phyloP scores from a whole-genome alignment of 2,797 vertebrate genomes.

The Chrosomus eos region DNA sequence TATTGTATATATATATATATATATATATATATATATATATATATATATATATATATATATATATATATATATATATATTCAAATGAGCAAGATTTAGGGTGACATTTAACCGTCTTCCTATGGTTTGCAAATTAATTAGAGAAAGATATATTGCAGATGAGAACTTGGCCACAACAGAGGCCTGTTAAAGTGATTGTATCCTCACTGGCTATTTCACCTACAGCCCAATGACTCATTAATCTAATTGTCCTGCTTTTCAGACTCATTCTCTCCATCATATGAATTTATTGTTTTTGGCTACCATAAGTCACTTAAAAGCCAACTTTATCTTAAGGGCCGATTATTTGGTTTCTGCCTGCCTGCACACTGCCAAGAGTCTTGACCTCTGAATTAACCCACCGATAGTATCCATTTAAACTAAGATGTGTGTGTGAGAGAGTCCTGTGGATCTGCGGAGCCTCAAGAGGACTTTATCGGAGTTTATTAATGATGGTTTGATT shows the following conservation, averaged over 20 bases:
- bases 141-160: constrained; percentile 1
- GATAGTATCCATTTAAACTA: constrained; percentile 30
- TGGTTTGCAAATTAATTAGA: neutral
- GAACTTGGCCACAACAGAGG: neutral
- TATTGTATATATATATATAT: too few relatives aligned
- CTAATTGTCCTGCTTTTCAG: constrained; percentile 13
- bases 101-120: neutral
- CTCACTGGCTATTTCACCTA: neutral
- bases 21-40: too few relatives aligned
- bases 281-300: constrained; percentile 46
- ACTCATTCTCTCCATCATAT: constrained; percentile 32
- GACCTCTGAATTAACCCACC: constrained; percentile 49
- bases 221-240: constrained; percentile 37
- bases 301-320: constrained; percentile 31
- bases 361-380: constrained; percentile 23
- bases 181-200: constrained; percentile 34
- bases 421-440: constrained; percentile 27
- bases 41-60: too few relatives aligned
- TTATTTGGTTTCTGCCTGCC: constrained; percentile 35
- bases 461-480: constrained; percentile 56
- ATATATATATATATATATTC: neutral
- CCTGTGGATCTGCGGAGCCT: constrained; percentile 49
- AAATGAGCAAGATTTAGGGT: neutral
- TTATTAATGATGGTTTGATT: constrained; percentile 63
- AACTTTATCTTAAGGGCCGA: constrained; percentile 39